phyloP scores from a whole-genome alignment of 2,113 vertebrate genomes.

The Dolichallabes microphthalmus region DNA sequence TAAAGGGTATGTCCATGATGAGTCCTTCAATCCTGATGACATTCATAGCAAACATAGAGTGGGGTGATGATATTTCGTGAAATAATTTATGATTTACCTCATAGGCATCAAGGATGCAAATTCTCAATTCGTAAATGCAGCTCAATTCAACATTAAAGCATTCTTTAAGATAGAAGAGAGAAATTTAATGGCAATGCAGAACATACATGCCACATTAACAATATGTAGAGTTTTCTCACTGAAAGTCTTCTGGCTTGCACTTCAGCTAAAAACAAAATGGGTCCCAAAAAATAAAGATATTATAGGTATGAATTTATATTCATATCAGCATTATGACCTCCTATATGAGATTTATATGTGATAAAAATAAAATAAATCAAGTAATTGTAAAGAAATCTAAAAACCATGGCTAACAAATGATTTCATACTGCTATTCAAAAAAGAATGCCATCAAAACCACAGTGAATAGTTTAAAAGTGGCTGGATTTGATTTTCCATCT shows the following conservation, averaged over 20 bases:
- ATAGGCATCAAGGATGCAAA: not conserved
- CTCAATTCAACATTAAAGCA: not conserved
- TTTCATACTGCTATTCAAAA: not conserved
- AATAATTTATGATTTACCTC: not conserved
- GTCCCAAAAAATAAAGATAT: not conserved
- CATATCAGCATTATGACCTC: not conserved
- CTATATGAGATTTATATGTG: too few relatives aligned
- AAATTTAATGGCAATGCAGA: not conserved
- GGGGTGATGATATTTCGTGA: not conserved
- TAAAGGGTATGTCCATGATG: constrained; percentile 36
- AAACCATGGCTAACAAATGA: not conserved
- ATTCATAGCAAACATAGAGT: not conserved
- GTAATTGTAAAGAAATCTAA: not conserved
- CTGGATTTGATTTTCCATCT: constrained; percentile 33
- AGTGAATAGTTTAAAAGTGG: constrained; percentile 20
- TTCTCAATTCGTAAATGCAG: not conserved
- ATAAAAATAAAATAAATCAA: not conserved
- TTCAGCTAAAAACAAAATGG: not conserved
- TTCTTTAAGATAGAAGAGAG: not conserved
- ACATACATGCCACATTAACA: not conserved
- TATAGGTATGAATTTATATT: not conserved
- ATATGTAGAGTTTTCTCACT: not conserved
- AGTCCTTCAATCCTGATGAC: constrained; percentile 29
- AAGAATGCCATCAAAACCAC: constrained; percentile 19
- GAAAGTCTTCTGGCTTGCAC: not conserved